Conservation (phyloP, 2,888 invertebrate genomes). For the Ramazzottius varieornatus region DNA sequence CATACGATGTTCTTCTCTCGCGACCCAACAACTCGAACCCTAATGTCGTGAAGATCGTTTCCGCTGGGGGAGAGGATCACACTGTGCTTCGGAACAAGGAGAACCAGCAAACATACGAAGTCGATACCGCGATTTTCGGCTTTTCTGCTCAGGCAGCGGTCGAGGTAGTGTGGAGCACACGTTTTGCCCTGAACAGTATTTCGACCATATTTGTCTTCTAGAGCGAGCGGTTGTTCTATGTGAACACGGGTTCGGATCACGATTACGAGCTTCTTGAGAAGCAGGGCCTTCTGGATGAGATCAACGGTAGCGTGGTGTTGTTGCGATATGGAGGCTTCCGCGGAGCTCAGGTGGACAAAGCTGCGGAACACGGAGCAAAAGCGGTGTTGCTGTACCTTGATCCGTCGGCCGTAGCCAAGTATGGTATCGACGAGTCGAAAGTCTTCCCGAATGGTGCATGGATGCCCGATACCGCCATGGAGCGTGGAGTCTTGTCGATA, state of each 20-base stretch:
- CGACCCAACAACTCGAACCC: background rate
- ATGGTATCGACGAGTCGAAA: background rate
- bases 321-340: background rate
- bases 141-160: background rate
- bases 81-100: background rate
- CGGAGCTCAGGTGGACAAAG: background rate
- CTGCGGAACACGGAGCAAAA: background rate
- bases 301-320: background rate
- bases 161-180: no score
- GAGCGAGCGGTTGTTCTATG: background rate
- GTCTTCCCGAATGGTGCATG: background rate
- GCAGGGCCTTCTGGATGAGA: background rate
- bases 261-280: background rate
- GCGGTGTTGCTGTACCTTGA: background rate
- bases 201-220: background rate
- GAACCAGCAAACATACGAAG: background rate
- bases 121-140: background rate
- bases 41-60: background rate
- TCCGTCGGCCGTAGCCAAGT: background rate
- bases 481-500: background rate
- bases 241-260: background rate
- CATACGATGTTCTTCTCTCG: background rate
- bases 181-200: no score
- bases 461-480: background rate
- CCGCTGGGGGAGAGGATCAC: background rate